Evolutionary conservation across 2,113 vertebrate genomes (phyloP).

Genomic region (Planiliza haematocheilus): DNA sequence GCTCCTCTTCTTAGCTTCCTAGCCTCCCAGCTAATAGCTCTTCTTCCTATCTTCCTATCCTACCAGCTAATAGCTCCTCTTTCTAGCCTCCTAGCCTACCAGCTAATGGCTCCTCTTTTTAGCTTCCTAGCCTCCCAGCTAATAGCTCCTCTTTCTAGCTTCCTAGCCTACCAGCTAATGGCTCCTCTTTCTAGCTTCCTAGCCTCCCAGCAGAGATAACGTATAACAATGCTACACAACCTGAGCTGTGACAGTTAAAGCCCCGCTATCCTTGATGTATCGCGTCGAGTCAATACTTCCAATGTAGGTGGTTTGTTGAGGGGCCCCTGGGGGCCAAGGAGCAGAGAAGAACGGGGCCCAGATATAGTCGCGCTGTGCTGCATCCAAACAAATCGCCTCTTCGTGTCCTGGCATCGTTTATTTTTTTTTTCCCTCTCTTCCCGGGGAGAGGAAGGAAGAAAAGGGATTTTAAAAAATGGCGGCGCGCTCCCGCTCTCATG

Average conservation of each 20-base stretch:
- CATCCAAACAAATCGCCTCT: slow-evolving; percentile 60
- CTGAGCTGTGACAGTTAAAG: slow-evolving; percentile 18
- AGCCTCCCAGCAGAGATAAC: background rate
- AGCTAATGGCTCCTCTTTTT: too few relatives aligned
- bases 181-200: too few relatives aligned
- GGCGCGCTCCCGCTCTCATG: slow-evolving; percentile 51
- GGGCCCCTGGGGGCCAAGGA: slow-evolving; percentile 17
- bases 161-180: too few relatives aligned
- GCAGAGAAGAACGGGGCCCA: slow-evolving; percentile 61
- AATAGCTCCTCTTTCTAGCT: too few relatives aligned
- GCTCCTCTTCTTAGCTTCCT: too few relatives aligned
- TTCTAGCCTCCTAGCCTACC: too few relatives aligned
- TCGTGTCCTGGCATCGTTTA: slow-evolving; percentile 61
- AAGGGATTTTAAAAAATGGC: slow-evolving; percentile 51
- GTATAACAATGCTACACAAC: background rate
- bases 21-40: too few relatives aligned
- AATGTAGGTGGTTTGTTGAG: slow-evolving; percentile 24
- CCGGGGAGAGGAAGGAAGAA: slow-evolving; percentile 24
- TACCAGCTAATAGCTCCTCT: too few relatives aligned
- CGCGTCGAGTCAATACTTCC: slow-evolving; percentile 1
- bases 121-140: too few relatives aligned
- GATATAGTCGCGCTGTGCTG: slow-evolving; percentile 65
- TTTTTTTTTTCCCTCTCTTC: slow-evolving; percentile 28
- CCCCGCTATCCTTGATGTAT: slow-evolving; percentile 12
- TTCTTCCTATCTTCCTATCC: too few relatives aligned